Percentiles rank a stretch among this genome's conserved stretches.
These are phyloP conservation scores for Microcebus tavaratra DNA, from an alignment of 2,113 vertebrate species.

Conservation along the genomic window DNA sequence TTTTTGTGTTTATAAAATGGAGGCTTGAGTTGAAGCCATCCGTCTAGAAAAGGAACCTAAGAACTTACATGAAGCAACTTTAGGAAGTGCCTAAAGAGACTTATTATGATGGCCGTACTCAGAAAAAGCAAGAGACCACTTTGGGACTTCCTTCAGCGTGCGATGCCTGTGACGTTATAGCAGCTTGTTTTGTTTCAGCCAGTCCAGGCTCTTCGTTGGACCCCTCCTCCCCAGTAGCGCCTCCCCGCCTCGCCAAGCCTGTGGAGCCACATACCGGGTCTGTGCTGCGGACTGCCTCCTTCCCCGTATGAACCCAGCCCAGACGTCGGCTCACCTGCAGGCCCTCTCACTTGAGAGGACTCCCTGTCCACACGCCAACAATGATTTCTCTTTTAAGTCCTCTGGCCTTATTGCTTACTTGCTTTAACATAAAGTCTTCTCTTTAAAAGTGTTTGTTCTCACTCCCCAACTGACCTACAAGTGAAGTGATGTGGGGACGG, in stretches of 20 bases:
- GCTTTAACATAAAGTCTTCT: background rate
- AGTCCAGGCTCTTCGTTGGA: background rate
- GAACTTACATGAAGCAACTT: background rate
- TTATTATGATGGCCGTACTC: background rate
- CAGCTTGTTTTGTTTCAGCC: background rate
- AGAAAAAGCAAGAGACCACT: background rate
- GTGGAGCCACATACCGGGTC: background rate
- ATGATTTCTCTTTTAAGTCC: background rate
- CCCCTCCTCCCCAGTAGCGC: background rate
- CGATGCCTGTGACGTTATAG: background rate
- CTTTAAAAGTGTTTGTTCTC: background rate
- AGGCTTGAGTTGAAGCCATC: conserved; percentile 31
- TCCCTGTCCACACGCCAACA: background rate
- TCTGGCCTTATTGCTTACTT: background rate
- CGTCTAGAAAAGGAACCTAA: conserved; percentile 29
- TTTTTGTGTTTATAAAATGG: conserved; percentile 13
- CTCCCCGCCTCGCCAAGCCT: background rate
- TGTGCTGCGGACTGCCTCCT: background rate
- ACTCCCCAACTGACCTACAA: background rate
- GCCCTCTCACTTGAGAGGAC: accelerated
- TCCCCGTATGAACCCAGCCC: background rate
- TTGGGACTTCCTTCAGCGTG: background rate
- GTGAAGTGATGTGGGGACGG: background rate
- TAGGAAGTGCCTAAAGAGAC: background rate
- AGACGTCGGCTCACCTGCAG: background rate